These are phyloP conservation scores for Crotalus horridus DNA, from an alignment of 2,113 vertebrate genomes.

Conservation along the genomic window DNA sequence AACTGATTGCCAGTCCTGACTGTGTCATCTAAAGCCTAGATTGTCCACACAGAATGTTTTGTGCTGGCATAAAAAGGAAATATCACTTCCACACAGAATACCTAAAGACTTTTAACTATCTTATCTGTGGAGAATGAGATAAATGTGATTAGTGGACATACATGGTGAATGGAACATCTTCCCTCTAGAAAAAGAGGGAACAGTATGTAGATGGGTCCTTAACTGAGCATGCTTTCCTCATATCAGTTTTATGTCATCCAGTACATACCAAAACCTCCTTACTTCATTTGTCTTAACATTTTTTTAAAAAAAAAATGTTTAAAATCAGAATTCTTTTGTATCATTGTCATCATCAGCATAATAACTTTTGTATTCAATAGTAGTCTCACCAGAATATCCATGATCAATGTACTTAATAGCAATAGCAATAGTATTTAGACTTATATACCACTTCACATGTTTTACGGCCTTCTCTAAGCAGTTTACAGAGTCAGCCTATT, in stretches of 20 bases:
- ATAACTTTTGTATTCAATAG: neutral
- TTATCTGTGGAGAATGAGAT: neutral
- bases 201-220: neutral
- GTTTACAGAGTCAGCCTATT: too few species aligned
- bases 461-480: too few species aligned
- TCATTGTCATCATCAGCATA: neutral
- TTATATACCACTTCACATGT: too few species aligned
- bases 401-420: neutral
- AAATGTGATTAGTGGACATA: neutral
- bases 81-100: neutral
- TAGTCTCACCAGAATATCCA: neutral
- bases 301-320: neutral
- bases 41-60: neutral
- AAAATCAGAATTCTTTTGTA: neutral
- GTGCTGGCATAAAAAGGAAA: neutral
- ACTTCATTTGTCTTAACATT: neutral
- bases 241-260: constrained; percentile 2
- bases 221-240: neutral
- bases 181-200: neutral
- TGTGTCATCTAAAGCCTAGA: neutral
- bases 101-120: neutral
- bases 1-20: neutral
- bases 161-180: neutral
- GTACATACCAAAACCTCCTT: neutral
- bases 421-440: neutral